Conservation (phyloP, 2,113 vertebrate genomes). For the Donacobius atricapilla region DNA sequence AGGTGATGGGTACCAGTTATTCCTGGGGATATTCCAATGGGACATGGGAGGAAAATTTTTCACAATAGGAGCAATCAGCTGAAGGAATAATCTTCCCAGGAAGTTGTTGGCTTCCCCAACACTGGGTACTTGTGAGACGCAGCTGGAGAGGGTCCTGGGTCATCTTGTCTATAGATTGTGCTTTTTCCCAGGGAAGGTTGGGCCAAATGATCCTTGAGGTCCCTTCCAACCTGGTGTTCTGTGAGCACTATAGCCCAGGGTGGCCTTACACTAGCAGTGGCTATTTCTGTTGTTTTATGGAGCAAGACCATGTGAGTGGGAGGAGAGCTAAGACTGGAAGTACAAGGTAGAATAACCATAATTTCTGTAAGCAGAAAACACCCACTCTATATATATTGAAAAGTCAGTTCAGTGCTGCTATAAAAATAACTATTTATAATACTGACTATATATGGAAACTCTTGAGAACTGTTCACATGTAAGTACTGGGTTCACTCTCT, state of each 20-base stretch:
- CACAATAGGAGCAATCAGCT: background rate
- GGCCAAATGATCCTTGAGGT: background rate
- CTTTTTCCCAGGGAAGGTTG: background rate
- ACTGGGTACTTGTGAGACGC: background rate
- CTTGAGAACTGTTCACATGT: conserved; percentile 3
- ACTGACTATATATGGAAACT: conserved; percentile 46
- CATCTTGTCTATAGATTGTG: background rate
- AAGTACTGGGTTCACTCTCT: background rate
- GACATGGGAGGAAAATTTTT: background rate
- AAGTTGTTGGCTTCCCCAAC: background rate
- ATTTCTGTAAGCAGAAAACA: conserved; percentile 7
- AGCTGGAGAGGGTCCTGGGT: background rate
- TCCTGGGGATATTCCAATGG: background rate
- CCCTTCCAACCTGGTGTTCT: background rate
- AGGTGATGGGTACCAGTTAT: background rate
- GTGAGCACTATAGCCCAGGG: background rate
- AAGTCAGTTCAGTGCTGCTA: background rate
- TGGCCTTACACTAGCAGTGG: background rate
- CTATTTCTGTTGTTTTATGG: background rate
- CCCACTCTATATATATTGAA: background rate
- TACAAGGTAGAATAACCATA: background rate
- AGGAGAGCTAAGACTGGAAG: background rate
- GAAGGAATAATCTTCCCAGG: background rate
- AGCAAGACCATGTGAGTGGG: background rate
- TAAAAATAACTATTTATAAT: conserved; percentile 37